A percentile compares a stretch with the other conserved stretches of the same genome.
phyloP scores from a whole-genome alignment of 2,797 vertebrate species.

The Xenentodon cancila region DNA sequence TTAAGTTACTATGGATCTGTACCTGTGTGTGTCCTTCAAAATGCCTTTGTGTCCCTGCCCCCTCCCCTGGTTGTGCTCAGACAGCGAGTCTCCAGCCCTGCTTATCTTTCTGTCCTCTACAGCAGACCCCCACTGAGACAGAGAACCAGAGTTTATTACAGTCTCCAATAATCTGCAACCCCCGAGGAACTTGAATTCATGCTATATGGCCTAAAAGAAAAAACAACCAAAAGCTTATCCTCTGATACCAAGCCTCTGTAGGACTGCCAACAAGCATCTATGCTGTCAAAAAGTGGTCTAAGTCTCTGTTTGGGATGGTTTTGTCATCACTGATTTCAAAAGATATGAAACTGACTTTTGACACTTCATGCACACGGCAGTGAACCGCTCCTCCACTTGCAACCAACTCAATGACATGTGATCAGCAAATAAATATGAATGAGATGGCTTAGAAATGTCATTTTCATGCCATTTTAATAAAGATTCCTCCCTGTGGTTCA shows the following conservation, averaged over 20 bases:
- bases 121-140: conserved; percentile 69
- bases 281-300: neutral
- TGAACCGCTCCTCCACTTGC: neutral
- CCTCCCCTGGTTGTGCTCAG: conserved; percentile 58
- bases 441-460: too few relatives aligned
- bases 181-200: conserved; percentile 49
- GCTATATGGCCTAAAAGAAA: conserved; percentile 39
- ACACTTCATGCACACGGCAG: neutral
- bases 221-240: conserved; percentile 7
- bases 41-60: conserved; percentile 59
- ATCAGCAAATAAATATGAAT: neutral
- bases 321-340: neutral
- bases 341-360: neutral
- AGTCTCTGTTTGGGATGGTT: neutral
- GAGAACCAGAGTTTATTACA: conserved; percentile 73
- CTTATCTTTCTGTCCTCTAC: conserved; percentile 73
- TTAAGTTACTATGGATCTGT: conserved; percentile 63
- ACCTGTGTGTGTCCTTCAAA: conserved; percentile 66
- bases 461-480: neutral
- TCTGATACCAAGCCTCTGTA: conserved; percentile 12
- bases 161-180: conserved; percentile 68
- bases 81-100: conserved; percentile 68
- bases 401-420: neutral
- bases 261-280: neutral
- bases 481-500: neutral